Conservation (phyloP, 2,888 invertebrate species). For the Heteropelma amictum region DNA sequence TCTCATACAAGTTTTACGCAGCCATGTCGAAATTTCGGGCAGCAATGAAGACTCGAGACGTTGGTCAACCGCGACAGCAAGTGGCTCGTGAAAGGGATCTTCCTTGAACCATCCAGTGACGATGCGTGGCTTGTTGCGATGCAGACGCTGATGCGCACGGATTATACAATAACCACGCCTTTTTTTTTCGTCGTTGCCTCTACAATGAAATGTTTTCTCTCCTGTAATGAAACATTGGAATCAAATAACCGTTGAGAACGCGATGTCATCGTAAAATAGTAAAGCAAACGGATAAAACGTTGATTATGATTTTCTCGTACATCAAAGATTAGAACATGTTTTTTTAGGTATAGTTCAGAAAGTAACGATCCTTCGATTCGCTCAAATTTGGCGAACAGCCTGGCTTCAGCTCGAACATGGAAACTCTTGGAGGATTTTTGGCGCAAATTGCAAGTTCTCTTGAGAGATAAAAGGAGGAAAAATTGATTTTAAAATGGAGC, state of each 20-base stretch:
- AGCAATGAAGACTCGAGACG: slow-evolving; percentile 10
- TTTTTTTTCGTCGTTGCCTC: slow-evolving; percentile 26
- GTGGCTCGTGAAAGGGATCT: slow-evolving; percentile 33
- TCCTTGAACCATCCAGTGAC: slow-evolving; percentile 32
- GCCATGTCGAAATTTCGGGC: no score
- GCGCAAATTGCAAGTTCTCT: no score
- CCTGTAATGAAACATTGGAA: background rate
- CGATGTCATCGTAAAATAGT: background rate
- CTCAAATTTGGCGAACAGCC: no score
- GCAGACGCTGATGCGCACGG: slow-evolving; percentile 40
- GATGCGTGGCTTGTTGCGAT: slow-evolving; percentile 56
- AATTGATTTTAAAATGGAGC: no score
- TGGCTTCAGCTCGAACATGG: no score
- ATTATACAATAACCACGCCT: slow-evolving; percentile 51
- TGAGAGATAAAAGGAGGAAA: no score
- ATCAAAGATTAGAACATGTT: no score
- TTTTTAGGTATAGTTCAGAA: no score
- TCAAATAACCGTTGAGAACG: background rate
- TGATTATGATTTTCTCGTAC: no score
- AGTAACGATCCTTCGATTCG: no score
- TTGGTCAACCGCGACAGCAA: slow-evolving; percentile 29
- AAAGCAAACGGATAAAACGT: background rate
- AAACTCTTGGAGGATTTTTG: no score
- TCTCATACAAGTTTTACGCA: no score
- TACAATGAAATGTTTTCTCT: slow-evolving; percentile 6